Evolutionary conservation across 2,797 vertebrate species (phyloP).

Genomic region (Chiloscyllium punctatum): DNA sequence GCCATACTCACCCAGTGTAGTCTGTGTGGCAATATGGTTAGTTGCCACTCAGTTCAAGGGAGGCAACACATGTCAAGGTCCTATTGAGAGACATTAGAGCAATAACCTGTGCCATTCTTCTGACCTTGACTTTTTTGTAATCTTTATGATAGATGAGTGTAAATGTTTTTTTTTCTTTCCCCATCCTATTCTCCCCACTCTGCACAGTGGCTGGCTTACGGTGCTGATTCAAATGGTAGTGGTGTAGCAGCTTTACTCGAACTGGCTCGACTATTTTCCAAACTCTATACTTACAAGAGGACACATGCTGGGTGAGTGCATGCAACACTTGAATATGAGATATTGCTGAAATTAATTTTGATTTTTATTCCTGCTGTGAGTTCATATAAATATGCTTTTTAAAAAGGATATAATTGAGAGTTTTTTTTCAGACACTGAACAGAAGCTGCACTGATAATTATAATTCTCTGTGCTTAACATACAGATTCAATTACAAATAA

Average conservation of each 20-base stretch:
- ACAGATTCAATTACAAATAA: neutral
- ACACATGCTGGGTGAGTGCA: constrained; percentile 63
- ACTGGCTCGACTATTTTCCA: constrained; percentile 88
- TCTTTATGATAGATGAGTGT: neutral
- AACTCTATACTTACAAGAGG: constrained; percentile 92
- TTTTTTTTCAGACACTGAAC: neutral
- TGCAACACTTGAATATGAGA: neutral
- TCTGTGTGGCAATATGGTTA: too few relatives aligned
- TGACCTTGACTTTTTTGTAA: neutral
- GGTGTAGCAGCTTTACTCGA: constrained; percentile 85
- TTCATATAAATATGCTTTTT: neutral
- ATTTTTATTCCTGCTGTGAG: neutral
- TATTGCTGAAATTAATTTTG: neutral
- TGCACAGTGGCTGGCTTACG: constrained; percentile 86
- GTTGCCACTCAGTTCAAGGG: too few relatives aligned
- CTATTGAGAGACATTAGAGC: neutral
- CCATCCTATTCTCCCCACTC: neutral
- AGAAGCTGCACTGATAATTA: neutral
- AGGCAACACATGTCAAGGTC: too few relatives aligned
- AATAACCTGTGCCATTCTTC: neutral
- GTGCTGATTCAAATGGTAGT: constrained; percentile 91
- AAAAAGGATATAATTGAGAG: neutral
- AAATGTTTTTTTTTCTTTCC: neutral
- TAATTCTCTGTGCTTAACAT: neutral
- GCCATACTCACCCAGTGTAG: too few relatives aligned